Evolutionary conservation across 2,888 invertebrate genomes (phyloP), one percentile per base, ranked within the genome.

Genomic region (Margaritifera margaritifera): DNA sequence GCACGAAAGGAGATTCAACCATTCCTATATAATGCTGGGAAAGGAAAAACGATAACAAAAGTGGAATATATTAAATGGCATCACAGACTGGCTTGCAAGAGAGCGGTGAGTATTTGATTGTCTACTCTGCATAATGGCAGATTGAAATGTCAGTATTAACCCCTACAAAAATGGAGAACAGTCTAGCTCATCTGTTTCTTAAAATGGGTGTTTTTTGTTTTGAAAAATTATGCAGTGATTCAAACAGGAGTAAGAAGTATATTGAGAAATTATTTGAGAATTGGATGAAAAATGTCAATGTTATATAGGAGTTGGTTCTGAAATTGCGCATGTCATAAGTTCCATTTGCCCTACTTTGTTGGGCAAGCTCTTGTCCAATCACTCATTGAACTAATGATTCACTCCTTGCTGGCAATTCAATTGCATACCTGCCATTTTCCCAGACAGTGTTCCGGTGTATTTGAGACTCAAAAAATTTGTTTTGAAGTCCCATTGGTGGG

Each of bases 41-140:
- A 83, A 64, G 86, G 88, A 19, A 71, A 71, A 24, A 68, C 64
- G 1, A 75, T 89, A 25, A 80, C 78, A 4, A 80, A 82, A 65
- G 53, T 75, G 25, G 88, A 88, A n/a, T 87, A 82, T 66, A 67
- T 86, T n/a, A 80, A 0, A 93, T 98, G 86, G 94, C 95, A 0
- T 94, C 95, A 88, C 90, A 96, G 73, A 95, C 97, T 19, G 91
- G 96, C 66, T 90, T 95, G 82, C 52, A 82, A 80, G 67, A 73
- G 75, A 68, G 77, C 74, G 72, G 85, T 86, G 73, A 74, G 81
- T 73, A 22, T 25, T 67, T 53, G 59, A 70, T 42, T 42, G 15
- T 42, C 42, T 42, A 11, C 15, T 42, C 42, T 42, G 62, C 53
- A 66, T 42, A 66, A 62, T 24, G 62, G 58, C 1, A 11, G 22